Evolutionary conservation across 2,113 vertebrate genomes (phyloP).

Genomic region (Coturnix japonica): DNA sequence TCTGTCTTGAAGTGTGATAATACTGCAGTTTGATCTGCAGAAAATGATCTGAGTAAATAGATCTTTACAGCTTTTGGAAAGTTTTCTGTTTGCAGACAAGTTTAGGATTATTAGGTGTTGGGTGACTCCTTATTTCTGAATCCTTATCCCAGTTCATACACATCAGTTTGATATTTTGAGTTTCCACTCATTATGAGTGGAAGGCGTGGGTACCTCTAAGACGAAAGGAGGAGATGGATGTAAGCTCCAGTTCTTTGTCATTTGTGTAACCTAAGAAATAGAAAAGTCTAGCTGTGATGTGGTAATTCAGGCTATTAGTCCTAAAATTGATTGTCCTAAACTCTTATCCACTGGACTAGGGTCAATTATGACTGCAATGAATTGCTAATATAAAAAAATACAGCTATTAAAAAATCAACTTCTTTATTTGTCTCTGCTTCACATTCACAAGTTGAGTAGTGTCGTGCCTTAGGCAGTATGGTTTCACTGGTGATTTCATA

Average conservation of each 20-base stretch:
- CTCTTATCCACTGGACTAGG: not conserved
- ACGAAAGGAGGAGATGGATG: not conserved
- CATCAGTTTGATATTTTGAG: not conserved
- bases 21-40: not conserved
- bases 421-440: not conserved
- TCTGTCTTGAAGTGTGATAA: not conserved
- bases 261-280: not conserved
- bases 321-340: not conserved
- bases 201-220: not conserved
- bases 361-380: not conserved
- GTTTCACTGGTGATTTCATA: constrained; percentile 27
- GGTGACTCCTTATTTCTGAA: not conserved
- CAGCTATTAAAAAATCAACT: not conserved
- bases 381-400: not conserved
- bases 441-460: not conserved
- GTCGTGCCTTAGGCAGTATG: not conserved
- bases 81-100: not conserved
- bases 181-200: not conserved
- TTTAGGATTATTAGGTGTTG: not conserved
- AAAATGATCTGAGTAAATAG: not conserved
- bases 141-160: not conserved
- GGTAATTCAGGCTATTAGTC: not conserved
- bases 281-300: not conserved
- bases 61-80: not conserved
- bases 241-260: not conserved